These are phyloP conservation scores for Ficedula albicollis DNA, from an alignment of 2,797 vertebrate species.

Conservation along the genomic window DNA sequence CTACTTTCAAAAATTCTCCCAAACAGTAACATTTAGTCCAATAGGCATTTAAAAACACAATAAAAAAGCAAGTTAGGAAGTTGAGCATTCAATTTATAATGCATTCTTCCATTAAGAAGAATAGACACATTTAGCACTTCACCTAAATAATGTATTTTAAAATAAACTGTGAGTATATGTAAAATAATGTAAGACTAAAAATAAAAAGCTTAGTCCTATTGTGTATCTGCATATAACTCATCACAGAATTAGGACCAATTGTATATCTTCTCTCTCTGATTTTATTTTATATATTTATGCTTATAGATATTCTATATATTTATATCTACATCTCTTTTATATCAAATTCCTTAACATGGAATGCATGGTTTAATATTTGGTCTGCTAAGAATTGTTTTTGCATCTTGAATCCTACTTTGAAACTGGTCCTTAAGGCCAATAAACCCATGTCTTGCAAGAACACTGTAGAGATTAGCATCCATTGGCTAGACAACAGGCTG, in stretches of 20 bases:
- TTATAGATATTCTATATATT: too few relatives aligned
- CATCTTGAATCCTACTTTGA: background rate
- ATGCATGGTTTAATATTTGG: background rate
- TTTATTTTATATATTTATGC: background rate
- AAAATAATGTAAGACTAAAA: background rate
- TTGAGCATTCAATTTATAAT: background rate
- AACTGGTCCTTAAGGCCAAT: background rate
- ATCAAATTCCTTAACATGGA: background rate
- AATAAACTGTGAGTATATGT: background rate
- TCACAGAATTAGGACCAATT: background rate
- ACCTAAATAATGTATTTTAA: background rate
- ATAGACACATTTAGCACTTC: background rate
- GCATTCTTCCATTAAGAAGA: background rate
- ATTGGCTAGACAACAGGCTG: background rate
- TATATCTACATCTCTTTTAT: background rate
- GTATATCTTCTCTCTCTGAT: fast-evolving
- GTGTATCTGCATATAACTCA: background rate
- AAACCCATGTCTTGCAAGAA: background rate
- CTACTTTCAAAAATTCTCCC: background rate
- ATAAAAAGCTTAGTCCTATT: background rate
- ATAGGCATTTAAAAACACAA: background rate
- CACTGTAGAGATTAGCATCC: background rate
- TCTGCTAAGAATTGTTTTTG: background rate
- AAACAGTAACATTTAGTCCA: background rate
- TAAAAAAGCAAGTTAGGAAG: background rate